Base-by-base conservation (phyloP, 2,797 vertebrate genomes). In the Anableps anableps region DNA sequence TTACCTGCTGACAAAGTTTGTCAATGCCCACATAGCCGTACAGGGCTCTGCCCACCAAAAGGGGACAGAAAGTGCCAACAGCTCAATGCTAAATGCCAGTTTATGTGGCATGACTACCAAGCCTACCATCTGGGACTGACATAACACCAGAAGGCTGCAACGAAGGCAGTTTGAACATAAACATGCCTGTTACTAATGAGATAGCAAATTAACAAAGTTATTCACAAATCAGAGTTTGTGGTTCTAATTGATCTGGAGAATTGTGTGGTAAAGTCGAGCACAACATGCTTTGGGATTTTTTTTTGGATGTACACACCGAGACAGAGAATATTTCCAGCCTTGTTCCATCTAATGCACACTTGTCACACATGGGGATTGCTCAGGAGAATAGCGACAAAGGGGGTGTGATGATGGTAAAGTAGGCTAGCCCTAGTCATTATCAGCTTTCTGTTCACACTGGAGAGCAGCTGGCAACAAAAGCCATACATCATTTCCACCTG, bases 91-190 rank as follows among this genome's bases (percentile, higher is more conserved):
- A 92, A 94, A 92, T 81, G 87, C 81, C 90, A 88, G 81, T 93
- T 92, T 90, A 90, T 92, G 91, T 82, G 83, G 85, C 81, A 77
- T 92, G 92, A 94, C 84, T 91, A 88, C 85, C 90, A 86, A 80
- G 77, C 87, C 78, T 55, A 80, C 94, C 94, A 93, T 94, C 94
- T 93, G 94, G 93, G 92, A 84, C 81, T 83, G 90, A 91, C 88
- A 79, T 75, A 75, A 87, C 88, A 89, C 83, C 93, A 94, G 92
- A 92, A 90, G 90, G 92, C 91, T 83, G 88, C 77, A 79, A 78
- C 76, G 31, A 74, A 90, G 87, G 83, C 86, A 76, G 82, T 86
- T 86, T 71, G 29, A 86, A 88, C 87, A 89, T 75, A 86, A 93
- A 88, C 80, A 84, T 80, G 86, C 82, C 86, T 74, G 77, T 86